A percentile compares a stretch with the other conserved stretches of the same genome.
Conservation (phyloP, 2,888 invertebrate species). For the Eustalomyia histrio region DNA sequence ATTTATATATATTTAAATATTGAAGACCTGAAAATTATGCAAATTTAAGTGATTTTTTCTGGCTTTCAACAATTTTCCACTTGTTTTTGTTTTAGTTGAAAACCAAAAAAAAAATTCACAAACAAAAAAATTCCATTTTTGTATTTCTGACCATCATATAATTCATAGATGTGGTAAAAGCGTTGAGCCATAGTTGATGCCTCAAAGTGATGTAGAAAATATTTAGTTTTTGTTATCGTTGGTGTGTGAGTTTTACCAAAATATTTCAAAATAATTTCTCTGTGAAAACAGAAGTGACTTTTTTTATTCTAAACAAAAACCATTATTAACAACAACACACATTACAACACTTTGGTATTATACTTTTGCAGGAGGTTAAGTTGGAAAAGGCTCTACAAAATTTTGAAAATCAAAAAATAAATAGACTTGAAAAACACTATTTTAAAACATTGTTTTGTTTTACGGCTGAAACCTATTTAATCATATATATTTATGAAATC, state of each 20-base stretch:
- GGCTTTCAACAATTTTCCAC: not conserved
- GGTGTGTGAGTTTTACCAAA: slow-evolving; percentile 25
- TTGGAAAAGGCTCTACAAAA: not conserved
- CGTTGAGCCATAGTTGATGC: slow-evolving; percentile 56
- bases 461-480: too few relatives aligned
- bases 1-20: not conserved
- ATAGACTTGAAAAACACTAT: too few relatives aligned
- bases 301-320: slow-evolving; percentile 57
- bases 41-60: too few relatives aligned
- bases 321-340: slow-evolving; percentile 50
- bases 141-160: slow-evolving; percentile 49
- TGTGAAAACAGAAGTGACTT: slow-evolving; percentile 57
- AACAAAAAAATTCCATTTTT: slow-evolving; percentile 16
- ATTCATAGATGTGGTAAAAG: slow-evolving; percentile 63
- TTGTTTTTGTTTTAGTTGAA: not conserved
- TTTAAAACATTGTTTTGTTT: too few relatives aligned
- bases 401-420: not conserved
- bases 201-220: slow-evolving; percentile 57
- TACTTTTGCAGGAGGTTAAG: not conserved
- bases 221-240: slow-evolving; percentile 32
- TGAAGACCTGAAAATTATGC: too few relatives aligned
- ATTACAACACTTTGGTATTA: slow-evolving; percentile 6
- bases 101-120: slow-evolving; percentile 23
- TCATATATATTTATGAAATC: too few relatives aligned
- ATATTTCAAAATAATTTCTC: slow-evolving; percentile 61